Evolutionary conservation across 1,140 invertebrate genomes (phyloP).

Genomic region (Ectropis grisescens): DNA sequence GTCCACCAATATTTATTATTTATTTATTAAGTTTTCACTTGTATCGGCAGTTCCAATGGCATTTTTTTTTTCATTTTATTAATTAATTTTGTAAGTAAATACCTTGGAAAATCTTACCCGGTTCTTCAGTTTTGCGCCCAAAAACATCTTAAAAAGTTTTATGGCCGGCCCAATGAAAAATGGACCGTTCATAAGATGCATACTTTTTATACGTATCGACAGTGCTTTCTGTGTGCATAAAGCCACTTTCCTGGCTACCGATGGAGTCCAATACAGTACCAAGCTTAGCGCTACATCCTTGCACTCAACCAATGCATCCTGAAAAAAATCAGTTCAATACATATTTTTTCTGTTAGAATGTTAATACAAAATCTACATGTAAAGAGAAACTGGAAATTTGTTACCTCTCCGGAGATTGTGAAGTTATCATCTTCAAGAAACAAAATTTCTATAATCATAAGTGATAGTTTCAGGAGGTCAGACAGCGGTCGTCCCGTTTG

Average conservation of each 20-base stretch:
- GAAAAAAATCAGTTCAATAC: too few relatives aligned
- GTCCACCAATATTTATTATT: too few relatives aligned
- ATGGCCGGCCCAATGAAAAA: background rate
- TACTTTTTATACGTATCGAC: slow-evolving; percentile 1
- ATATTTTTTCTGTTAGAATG: too few relatives aligned
- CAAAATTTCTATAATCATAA: background rate
- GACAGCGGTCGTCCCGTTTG: background rate
- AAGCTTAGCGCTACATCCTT: background rate
- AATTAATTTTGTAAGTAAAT: too few relatives aligned
- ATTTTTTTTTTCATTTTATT: too few relatives aligned
- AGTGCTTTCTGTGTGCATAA: slow-evolving; percentile 1
- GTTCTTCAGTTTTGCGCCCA: slow-evolving; percentile 1
- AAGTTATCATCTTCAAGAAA: too few relatives aligned
- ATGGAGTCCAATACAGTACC: slow-evolving; percentile 1
- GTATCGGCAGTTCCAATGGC: too few relatives aligned
- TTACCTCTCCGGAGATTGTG: too few relatives aligned
- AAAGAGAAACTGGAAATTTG: too few relatives aligned
- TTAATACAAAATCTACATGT: too few relatives aligned
- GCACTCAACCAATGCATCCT: slow-evolving; percentile 1
- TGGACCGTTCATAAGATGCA: slow-evolving; percentile 1
- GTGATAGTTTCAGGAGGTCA: background rate
- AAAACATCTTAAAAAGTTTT: slow-evolving; percentile 2
- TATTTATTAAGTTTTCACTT: too few relatives aligned
- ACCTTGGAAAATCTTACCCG: slow-evolving; percentile 5
- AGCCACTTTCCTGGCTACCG: background rate